Conservation (phyloP, 2,888 invertebrate species). For the Sepioteuthis lessoniana region DNA sequence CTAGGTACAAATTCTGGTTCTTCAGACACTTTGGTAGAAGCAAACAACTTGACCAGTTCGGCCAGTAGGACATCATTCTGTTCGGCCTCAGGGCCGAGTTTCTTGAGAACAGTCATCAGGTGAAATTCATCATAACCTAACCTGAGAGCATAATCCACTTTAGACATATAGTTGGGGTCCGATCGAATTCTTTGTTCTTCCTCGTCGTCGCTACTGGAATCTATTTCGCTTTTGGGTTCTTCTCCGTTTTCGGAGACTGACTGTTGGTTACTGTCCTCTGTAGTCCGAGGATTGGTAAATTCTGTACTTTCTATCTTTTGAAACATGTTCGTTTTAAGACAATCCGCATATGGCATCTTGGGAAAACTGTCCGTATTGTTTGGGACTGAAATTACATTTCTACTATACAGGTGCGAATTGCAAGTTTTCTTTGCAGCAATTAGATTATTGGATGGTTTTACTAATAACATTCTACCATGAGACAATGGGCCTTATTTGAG, state of each 20-base stretch:
- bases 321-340: too few species aligned
- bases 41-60: slow-evolving; percentile 86
- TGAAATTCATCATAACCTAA: slow-evolving; percentile 91
- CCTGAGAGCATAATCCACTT: slow-evolving; percentile 92
- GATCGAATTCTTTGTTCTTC: slow-evolving; percentile 56
- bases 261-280: background rate
- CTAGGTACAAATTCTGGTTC: background rate
- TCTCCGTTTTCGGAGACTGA: background rate
- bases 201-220: slow-evolving; percentile 39
- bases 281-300: rapidly evolving
- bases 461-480: background rate
- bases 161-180: slow-evolving; percentile 76
- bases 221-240: background rate
- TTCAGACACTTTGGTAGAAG: background rate
- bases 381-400: background rate
- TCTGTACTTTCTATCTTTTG: background rate
- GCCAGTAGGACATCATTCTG: slow-evolving; percentile 88
- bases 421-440: background rate
- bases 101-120: slow-evolving; percentile 86
- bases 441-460: background rate
- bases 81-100: slow-evolving; percentile 88
- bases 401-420: background rate
- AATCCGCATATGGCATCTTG: background rate
- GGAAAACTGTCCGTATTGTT: background rate
- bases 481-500: background rate